phyloP scores from a whole-genome alignment of 2,797 vertebrate species.

The Gorsachius magnificus region DNA sequence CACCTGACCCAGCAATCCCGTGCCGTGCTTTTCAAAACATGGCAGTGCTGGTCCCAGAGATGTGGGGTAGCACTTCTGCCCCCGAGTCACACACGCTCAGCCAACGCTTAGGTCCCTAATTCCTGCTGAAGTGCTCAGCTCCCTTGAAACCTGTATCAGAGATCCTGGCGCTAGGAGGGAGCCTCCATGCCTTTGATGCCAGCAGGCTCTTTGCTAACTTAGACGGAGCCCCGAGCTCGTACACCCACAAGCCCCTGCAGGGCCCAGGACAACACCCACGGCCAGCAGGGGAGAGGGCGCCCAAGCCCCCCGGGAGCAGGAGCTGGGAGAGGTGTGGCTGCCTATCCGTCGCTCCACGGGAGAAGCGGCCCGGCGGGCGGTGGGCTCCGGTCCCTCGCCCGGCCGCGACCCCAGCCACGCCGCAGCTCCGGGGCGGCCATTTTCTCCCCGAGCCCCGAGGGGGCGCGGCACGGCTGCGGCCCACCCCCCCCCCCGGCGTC shows the following conservation, averaged over 20 bases:
- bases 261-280: not conserved
- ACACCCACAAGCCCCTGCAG: accelerated
- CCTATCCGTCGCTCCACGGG: accelerated
- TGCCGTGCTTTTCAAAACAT: accelerated
- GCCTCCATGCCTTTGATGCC: accelerated
- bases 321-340: accelerated
- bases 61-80: accelerated
- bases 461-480: not conserved
- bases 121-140: not conserved
- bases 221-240: accelerated
- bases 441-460: not conserved
- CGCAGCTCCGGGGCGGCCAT: not conserved
- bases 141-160: not conserved
- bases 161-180: too few species aligned
- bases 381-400: accelerated
- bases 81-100: too few species aligned
- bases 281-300: accelerated
- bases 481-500: not conserved
- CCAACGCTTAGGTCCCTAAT: too few species aligned
- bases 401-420: accelerated
- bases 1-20: accelerated
- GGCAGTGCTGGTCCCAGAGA: too few species aligned
- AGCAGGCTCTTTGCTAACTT: accelerated
- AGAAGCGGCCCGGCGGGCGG: accelerated
- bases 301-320: not conserved